phyloP scores from a whole-genome alignment of 2,888 invertebrate species.

The Dynastes tityus region DNA sequence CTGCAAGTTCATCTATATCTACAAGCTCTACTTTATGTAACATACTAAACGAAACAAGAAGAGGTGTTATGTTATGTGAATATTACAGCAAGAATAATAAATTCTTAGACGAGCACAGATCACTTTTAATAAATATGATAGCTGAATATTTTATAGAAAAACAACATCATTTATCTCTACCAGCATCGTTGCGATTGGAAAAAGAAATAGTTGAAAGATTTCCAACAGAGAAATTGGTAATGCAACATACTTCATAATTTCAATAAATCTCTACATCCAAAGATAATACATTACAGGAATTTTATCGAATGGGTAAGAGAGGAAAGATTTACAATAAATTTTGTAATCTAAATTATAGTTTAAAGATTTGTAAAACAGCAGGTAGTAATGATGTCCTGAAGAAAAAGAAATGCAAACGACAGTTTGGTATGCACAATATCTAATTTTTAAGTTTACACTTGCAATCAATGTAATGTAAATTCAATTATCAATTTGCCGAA shows the following conservation, averaged over 20 bases:
- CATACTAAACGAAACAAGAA: conserved; percentile 52
- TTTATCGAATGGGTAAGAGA: conserved; percentile 54
- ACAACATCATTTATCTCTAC: conserved; percentile 50
- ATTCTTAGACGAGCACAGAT: conserved; percentile 57
- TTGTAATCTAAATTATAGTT: conserved; percentile 50
- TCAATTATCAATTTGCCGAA: not conserved
- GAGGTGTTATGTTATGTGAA: conserved; percentile 51
- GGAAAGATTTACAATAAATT: conserved; percentile 56
- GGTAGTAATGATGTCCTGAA: conserved; percentile 6
- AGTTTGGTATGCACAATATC: conserved; percentile 3
- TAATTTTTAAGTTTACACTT: not conserved
- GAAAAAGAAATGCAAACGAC: conserved; percentile 20
- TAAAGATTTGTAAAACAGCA: conserved; percentile 33
- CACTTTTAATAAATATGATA: conserved; percentile 51
- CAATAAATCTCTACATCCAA: conserved; percentile 31
- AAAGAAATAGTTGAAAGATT: conserved; percentile 56
- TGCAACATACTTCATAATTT: conserved; percentile 5
- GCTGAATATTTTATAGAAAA: conserved; percentile 55
- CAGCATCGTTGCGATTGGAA: conserved; percentile 54
- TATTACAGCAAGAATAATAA: conserved; percentile 54
- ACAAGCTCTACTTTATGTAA: conserved; percentile 40
- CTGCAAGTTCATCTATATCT: conserved; percentile 4
- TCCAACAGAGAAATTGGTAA: conserved; percentile 57
- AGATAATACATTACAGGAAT: conserved; percentile 53
- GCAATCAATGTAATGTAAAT: too few relatives aligned